Conservation (phyloP, 2,888 invertebrate species). For the Clunio marinus region DNA sequence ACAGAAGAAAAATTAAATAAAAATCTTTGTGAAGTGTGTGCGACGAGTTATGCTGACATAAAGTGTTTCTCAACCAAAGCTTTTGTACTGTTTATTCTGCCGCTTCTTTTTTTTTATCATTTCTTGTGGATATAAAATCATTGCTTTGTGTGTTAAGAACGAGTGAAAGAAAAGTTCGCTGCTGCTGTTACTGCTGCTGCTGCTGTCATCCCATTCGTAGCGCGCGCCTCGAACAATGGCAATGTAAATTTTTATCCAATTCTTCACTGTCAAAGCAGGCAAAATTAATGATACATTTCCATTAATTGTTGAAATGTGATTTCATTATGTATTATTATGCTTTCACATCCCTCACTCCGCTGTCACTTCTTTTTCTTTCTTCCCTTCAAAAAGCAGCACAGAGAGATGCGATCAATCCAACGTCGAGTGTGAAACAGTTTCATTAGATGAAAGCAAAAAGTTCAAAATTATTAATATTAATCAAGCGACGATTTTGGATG, state of each 20-base stretch:
- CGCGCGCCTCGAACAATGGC: conserved; percentile 26
- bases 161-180: not conserved
- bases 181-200: too few relatives aligned
- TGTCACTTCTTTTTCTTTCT: not conserved
- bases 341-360: not conserved
- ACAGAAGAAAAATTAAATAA: too few relatives aligned
- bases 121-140: not conserved
- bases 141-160: conserved; percentile 13
- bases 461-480: conserved; percentile 38
- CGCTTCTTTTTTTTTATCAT: conserved; percentile 8
- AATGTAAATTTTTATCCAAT: conserved; percentile 37
- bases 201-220: conserved; percentile 7
- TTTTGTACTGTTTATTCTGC: too few relatives aligned
- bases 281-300: conserved; percentile 39
- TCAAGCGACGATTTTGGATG: conserved; percentile 24
- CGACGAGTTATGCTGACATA: conserved; percentile 13
- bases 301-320: conserved; percentile 38
- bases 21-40: not conserved
- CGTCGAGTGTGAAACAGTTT: conserved; percentile 33
- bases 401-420: conserved; percentile 25
- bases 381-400: not conserved
- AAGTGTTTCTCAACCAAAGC: conserved; percentile 22
- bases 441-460: conserved; percentile 33
- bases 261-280: conserved; percentile 32
- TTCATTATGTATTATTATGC: conserved; percentile 8